A percentile compares a stretch with the other conserved stretches of the same genome.
Conservation (phyloP, 2,113 vertebrate species). For the Strix aluco region DNA sequence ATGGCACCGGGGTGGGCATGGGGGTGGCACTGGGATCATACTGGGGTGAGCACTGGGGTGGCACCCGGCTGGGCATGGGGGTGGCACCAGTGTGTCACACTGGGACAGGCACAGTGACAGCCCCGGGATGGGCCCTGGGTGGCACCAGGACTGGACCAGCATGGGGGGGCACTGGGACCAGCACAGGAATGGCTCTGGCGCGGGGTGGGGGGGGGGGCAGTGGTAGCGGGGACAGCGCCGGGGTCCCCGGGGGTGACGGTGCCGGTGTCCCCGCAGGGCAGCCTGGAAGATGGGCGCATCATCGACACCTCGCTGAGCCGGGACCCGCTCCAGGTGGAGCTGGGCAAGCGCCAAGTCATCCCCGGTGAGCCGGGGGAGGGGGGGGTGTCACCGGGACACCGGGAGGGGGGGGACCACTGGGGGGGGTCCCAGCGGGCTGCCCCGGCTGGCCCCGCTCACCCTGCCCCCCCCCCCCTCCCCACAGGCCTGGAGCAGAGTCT, state of each 20-base stretch:
- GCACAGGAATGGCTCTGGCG: no score
- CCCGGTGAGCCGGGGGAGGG: constrained; percentile 74
- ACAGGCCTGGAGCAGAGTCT: constrained; percentile 93
- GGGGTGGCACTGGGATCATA: no score
- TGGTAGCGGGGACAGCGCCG: fast-evolving
- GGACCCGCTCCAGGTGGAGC: constrained; percentile 90
- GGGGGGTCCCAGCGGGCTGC: no score
- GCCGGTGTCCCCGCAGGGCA: constrained; percentile 77
- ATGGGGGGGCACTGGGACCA: no score
- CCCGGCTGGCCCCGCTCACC: neutral
- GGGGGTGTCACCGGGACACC: neutral
- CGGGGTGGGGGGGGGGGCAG: no score
- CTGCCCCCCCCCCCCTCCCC: neutral
- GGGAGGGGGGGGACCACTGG: no score
- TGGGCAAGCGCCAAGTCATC: constrained; percentile 94
- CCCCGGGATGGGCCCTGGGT: neutral
- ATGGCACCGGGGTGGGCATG: no score
- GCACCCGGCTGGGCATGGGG: neutral
- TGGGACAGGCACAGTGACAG: neutral
- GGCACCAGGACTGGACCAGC: fast-evolving
- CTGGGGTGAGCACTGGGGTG: neutral
- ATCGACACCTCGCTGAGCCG: constrained; percentile 89
- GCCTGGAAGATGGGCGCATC: constrained; percentile 87
- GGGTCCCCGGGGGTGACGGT: neutral
- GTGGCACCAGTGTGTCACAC: neutral